A percentile compares a stretch with the other conserved stretches of the same genome.
Evolutionary conservation across 2,113 vertebrate genomes (phyloP).

Genomic region (Daboia siamensis): DNA sequence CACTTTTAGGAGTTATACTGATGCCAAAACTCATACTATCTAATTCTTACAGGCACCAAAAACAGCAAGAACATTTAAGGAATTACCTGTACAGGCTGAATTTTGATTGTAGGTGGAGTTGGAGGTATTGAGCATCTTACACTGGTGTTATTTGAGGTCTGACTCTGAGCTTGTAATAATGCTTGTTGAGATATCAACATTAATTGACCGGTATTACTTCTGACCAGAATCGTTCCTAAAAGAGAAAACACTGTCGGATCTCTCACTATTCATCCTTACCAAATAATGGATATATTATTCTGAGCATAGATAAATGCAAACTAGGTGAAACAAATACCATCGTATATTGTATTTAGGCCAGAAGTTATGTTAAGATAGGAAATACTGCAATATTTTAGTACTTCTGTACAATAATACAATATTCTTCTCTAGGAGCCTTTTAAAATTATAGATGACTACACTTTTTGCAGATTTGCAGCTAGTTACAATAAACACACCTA

Average conservation of each 20-base stretch:
- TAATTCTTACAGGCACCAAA: not conserved
- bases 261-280: not conserved
- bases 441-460: not conserved
- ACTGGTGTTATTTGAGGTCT: slow-evolving; percentile 64
- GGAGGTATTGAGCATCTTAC: slow-evolving; percentile 51
- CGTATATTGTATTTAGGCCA: not conserved
- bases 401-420: not conserved
- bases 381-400: not conserved
- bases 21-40: not conserved
- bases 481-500: not conserved
- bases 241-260: slow-evolving; percentile 16
- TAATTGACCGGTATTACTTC: slow-evolving; percentile 89
- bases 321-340: not conserved
- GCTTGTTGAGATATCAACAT: slow-evolving; percentile 93
- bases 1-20: not conserved
- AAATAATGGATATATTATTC: not conserved
- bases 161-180: slow-evolving; percentile 71
- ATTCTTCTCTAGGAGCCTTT: not conserved
- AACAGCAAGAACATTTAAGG: not conserved
- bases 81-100: slow-evolving; percentile 75
- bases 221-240: slow-evolving; percentile 89
- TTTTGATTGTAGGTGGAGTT: slow-evolving; percentile 64
- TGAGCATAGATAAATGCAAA: not conserved
- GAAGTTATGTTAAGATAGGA: not conserved
- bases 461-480: not conserved